Evolutionary conservation across 1,140 invertebrate species (phyloP).

Genomic region (Calosoma granatense): DNA sequence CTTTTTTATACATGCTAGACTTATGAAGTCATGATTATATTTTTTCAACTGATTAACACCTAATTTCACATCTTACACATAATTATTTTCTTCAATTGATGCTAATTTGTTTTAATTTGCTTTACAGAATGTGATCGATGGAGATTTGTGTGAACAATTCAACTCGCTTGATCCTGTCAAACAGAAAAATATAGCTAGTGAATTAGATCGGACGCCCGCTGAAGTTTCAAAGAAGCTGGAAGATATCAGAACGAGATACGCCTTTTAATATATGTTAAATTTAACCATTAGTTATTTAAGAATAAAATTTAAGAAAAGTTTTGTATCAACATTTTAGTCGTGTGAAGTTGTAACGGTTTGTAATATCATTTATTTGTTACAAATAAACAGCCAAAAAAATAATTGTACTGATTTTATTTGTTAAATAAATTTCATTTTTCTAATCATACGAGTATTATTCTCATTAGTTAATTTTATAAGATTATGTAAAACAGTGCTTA

Average conservation of each 20-base stretch:
- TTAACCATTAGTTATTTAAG: neutral
- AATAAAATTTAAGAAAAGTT: neutral
- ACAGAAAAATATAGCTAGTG: conserved; percentile 90
- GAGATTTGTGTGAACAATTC: conserved; percentile 98
- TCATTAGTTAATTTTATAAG: too few relatives aligned
- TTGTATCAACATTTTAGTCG: neutral
- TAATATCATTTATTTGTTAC: neutral
- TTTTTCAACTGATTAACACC: conserved; percentile 10
- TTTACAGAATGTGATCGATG: conserved; percentile 91
- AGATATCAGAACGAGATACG: conserved; percentile 88
- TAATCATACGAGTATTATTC: too few relatives aligned
- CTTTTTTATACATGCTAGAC: conserved; percentile 27
- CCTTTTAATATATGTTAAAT: conserved; percentile 58
- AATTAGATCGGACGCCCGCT: conserved; percentile 87
- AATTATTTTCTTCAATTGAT: neutral
- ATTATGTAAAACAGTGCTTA: too few relatives aligned
- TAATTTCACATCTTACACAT: neutral
- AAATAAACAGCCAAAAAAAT: neutral
- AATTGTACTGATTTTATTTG: too few relatives aligned
- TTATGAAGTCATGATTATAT: conserved; percentile 25
- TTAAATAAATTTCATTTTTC: too few relatives aligned
- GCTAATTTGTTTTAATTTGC: conserved; percentile 16
- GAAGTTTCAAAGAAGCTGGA: conserved; percentile 96
- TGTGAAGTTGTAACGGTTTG: neutral
- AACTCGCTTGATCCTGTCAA: conserved; percentile 89